Percentiles rank a stretch among this genome's conserved stretches.
Conservation (phyloP, 2,888 invertebrate genomes). For the Gryllus longicercus region DNA sequence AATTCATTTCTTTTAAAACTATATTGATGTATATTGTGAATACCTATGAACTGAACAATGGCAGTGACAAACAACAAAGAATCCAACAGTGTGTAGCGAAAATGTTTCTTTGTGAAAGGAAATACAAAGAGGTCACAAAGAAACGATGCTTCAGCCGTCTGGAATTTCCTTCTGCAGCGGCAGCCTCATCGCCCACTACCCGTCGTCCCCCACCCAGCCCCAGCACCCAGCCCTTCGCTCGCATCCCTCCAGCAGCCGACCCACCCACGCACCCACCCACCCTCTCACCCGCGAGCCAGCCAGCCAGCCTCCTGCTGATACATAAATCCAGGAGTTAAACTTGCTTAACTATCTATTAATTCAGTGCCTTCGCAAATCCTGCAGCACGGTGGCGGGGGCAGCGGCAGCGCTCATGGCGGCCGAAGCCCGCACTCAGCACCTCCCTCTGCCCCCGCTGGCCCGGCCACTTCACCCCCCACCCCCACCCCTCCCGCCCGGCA, state of each 20-base stretch:
- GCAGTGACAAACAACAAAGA: too few species aligned
- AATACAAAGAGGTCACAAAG: too few species aligned
- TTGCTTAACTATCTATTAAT: slow-evolving; percentile 17
- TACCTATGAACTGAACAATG: too few species aligned
- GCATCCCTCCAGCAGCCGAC: background rate
- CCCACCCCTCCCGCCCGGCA: background rate
- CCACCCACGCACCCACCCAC: background rate
- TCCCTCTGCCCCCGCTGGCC: background rate
- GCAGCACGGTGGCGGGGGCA: background rate
- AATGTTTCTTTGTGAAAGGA: too few species aligned
- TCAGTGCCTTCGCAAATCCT: slow-evolving; percentile 17
- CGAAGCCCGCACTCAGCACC: slow-evolving; percentile 3
- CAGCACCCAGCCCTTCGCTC: too few species aligned
- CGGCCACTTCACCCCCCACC: background rate
- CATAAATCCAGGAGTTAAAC: slow-evolving; percentile 17
- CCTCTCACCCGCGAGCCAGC: background rate
- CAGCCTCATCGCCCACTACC: too few species aligned
- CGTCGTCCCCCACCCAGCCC: too few species aligned
- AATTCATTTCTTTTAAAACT: too few species aligned
- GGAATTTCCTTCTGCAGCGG: too few species aligned
- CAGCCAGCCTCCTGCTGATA: slow-evolving; percentile 17
- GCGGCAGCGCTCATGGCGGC: background rate
- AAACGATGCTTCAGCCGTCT: too few species aligned
- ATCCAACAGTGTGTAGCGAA: too few species aligned
- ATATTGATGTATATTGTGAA: too few species aligned